Evolutionary conservation across 1,140 invertebrate genomes (phyloP).

Genomic region (Ceratina calcarata): DNA sequence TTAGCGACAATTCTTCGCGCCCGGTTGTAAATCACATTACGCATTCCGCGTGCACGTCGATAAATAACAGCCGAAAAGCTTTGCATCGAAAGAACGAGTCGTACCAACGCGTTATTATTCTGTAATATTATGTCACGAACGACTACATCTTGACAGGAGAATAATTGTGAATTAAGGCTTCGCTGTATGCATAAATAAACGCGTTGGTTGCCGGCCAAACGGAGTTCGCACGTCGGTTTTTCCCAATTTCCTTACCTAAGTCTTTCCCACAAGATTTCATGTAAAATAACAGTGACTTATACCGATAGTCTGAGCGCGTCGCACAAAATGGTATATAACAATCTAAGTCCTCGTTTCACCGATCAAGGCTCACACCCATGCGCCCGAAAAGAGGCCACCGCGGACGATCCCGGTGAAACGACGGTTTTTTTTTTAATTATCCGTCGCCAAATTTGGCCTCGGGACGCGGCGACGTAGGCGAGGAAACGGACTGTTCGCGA

Average conservation of each 20-base stretch:
- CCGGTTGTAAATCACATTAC: not conserved
- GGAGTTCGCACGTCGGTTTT: no score
- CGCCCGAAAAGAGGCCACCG: constrained; percentile 3
- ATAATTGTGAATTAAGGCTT: not conserved
- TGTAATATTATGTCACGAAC: not conserved
- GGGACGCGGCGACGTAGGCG: constrained; percentile 28
- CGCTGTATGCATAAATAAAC: not conserved
- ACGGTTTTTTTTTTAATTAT: not conserved
- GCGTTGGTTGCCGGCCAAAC: constrained; percentile 2
- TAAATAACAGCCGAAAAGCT: not conserved
- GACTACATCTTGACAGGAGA: not conserved
- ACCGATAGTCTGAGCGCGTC: no score
- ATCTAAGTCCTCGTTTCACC: not conserved
- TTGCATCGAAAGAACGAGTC: no score
- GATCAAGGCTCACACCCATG: not conserved
- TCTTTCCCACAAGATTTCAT: no score
- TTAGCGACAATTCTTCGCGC: not conserved
- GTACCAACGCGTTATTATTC: not conserved
- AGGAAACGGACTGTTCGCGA: not conserved
- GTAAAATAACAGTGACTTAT: no score
- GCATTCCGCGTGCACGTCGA: not conserved
- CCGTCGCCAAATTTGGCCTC: constrained; percentile 18
- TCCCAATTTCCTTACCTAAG: no score
- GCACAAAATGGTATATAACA: no score
- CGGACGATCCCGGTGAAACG: not conserved